A percentile compares a stretch with the other conserved stretches of the same genome.
These are phyloP conservation scores for Zeus faber DNA, from an alignment of 2,113 vertebrate genomes.

Conservation along the genomic window DNA sequence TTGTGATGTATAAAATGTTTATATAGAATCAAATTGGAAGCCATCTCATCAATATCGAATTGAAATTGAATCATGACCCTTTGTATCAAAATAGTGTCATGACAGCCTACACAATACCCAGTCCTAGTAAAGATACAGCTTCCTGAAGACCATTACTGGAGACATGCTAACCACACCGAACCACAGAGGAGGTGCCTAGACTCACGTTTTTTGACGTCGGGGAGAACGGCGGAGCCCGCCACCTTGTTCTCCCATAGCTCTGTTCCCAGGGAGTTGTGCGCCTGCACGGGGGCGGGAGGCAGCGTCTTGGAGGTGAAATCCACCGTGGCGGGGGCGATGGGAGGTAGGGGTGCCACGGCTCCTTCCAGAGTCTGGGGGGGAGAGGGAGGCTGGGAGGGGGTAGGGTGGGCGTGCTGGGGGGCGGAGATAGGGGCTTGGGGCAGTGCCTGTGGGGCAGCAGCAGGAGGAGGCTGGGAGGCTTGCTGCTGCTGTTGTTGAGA, in stretches of 20 bases:
- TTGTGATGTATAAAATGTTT: too few relatives aligned
- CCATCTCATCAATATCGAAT: too few relatives aligned
- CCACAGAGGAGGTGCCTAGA: conserved; percentile 26
- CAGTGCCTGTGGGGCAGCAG: conserved; percentile 42
- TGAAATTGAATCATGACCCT: too few relatives aligned
- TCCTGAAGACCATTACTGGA: too few relatives aligned
- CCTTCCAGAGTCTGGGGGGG: conserved; percentile 65
- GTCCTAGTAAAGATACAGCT: too few relatives aligned
- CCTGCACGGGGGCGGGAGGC: conserved; percentile 68
- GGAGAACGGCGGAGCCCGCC: conserved; percentile 77
- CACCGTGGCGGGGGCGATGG: conserved; percentile 57
- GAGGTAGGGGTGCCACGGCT: conserved; percentile 53
- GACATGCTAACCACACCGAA: too few relatives aligned
- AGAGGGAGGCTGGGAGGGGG: conserved; percentile 52
- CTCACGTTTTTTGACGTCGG: conserved; percentile 94
- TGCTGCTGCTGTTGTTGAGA: conserved; percentile 64
- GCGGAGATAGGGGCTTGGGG: conserved; percentile 50
- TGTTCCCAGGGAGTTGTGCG: conserved; percentile 80
- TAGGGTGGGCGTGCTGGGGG: conserved; percentile 58
- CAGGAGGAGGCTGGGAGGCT: conserved; percentile 51
- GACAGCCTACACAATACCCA: too few relatives aligned
- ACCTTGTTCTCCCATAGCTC: conserved; percentile 97
- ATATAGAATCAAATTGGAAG: too few relatives aligned
- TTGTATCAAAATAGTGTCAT: too few relatives aligned
- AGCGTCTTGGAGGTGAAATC: conserved; percentile 81